Evolutionary conservation across 2,888 invertebrate genomes (phyloP).

Genomic region (Halictus quadricinctus): DNA sequence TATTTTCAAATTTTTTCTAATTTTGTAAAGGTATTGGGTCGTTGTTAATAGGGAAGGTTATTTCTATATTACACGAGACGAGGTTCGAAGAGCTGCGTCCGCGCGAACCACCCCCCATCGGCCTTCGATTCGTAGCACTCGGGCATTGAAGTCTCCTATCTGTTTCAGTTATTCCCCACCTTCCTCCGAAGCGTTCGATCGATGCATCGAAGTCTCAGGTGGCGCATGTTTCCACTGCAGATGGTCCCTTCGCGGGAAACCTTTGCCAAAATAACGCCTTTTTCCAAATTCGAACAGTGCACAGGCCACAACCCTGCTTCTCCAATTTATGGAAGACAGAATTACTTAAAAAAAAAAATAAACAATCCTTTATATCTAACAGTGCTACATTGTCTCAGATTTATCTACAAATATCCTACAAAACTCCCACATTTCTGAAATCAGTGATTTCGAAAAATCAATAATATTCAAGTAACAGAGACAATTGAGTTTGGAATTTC

Average conservation of each 20-base stretch:
- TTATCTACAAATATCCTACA: neutral
- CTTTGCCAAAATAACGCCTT: neutral
- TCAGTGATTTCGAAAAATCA: too few relatives aligned
- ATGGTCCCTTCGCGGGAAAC: neutral
- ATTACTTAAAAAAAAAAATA: neutral
- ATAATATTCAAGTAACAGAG: too few relatives aligned
- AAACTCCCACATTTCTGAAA: neutral
- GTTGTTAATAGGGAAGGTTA: neutral
- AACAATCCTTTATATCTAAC: neutral
- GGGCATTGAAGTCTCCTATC: slow-evolving; percentile 69
- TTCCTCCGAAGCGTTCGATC: slow-evolving; percentile 2
- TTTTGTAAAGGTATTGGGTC: neutral
- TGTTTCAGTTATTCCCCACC: slow-evolving; percentile 45
- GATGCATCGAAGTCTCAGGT: neutral
- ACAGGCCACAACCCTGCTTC: neutral
- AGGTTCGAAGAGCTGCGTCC: slow-evolving; percentile 10
- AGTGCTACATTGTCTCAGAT: neutral
- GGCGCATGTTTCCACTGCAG: neutral
- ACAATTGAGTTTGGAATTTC: too few relatives aligned
- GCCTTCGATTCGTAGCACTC: slow-evolving; percentile 67
- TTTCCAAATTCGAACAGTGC: neutral
- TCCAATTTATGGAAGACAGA: neutral
- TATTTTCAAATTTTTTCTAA: neutral
- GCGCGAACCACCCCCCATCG: slow-evolving; percentile 53
- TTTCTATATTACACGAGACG: neutral